Conservation (phyloP, 2,888 invertebrate species). For the Drosophila meridionalis region DNA sequence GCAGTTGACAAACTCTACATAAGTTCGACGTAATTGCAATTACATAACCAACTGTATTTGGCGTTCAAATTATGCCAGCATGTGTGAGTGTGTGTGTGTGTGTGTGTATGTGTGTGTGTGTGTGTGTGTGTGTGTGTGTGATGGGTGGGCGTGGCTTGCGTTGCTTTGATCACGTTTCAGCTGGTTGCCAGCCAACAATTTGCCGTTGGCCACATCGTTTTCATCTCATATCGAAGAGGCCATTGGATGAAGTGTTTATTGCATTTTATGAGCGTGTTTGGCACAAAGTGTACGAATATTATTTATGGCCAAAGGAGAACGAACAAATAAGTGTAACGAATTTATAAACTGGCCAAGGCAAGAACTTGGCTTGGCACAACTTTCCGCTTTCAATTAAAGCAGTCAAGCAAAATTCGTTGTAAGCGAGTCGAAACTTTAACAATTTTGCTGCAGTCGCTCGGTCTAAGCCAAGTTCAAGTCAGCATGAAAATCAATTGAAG, state of each 20-base stretch:
- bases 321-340: constrained; percentile 27
- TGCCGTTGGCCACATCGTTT: constrained; percentile 26
- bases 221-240: constrained; percentile 44
- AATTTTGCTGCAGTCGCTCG: constrained; percentile 36
- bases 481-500: constrained; percentile 71
- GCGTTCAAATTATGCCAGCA: constrained; percentile 69
- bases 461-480: constrained; percentile 32
- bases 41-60: constrained; percentile 55
- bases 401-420: constrained; percentile 49
- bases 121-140: background rate
- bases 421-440: constrained; percentile 45
- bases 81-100: background rate
- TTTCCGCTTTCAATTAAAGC: constrained; percentile 61
- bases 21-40: constrained; percentile 63
- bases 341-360: constrained; percentile 40
- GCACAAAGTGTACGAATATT: constrained; percentile 33
- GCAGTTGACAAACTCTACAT: constrained; percentile 52
- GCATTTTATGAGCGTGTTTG: constrained; percentile 43
- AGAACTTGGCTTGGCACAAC: constrained; percentile 27
- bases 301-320: constrained; percentile 16
- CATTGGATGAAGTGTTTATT: constrained; percentile 66
- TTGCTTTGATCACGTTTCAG: constrained; percentile 5
- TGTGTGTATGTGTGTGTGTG: background rate
- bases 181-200: background rate
- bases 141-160: too few species aligned